Base-by-base conservation (phyloP, 2,888 invertebrate species). In the Iselma pallidipennis region DNA sequence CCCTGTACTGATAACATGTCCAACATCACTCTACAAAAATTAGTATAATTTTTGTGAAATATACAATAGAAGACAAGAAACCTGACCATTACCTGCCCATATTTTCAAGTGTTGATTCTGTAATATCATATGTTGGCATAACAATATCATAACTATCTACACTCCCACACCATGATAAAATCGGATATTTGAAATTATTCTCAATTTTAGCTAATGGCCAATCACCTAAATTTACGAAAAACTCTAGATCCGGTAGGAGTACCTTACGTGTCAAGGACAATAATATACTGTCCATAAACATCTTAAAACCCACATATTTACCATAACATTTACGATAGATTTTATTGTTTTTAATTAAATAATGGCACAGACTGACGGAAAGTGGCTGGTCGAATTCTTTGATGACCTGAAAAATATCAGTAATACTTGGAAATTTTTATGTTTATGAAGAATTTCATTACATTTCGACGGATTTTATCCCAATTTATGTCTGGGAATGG, bases 111-210 rank as follows among this genome's bases (percentile, higher is more conserved):
- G 94, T 89, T 12, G 97, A 91, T 82, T 96, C 94, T 0, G 95
- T 96, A 50, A 98, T 84, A 78, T 98, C 97, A 82, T 98, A 98
- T 0, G 97, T 97, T 6, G 98, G 98, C 85, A 98, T 85, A 26
- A 96, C 88, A 78, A 98, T 96, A 80, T 98, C 98, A 72, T 86
- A 83, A 4, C 91, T 89, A 61, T 91, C 89, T 60, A 88, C 85
- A 66, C 95, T 96, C 1, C 96, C 96, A 82, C 98, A 98, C 98
- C 98, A 98, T 14, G 97, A 97, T 78, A 98, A 92, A 64, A 98
- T 88, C 1, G 98, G 96, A 66, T 89, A 85, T 10, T 85, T 84
- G 12, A 85, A 80, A 42, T 78, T 76, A 19, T 81, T 76, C 0
- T 80, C 77, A 65, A 80, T 78, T 16, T 79, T 76, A 1, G 89